Percentiles rank a stretch among this genome's conserved stretches.
These are phyloP conservation scores for Myathropa florea DNA, from an alignment of 2,888 invertebrate species.

Conservation along the genomic window DNA sequence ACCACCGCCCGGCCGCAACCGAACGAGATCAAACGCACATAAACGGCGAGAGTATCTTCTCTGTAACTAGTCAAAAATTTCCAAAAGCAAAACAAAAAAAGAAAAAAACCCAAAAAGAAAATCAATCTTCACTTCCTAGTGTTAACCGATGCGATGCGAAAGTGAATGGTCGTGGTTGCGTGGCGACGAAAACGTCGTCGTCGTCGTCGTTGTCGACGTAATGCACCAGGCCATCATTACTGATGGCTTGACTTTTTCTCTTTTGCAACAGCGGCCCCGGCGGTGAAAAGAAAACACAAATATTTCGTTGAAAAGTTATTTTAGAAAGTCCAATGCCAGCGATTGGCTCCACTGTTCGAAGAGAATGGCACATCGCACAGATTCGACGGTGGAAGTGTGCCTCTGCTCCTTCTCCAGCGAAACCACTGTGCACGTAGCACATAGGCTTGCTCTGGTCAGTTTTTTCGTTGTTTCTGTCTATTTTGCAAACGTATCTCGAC, in stretches of 20 bases:
- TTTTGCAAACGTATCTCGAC: constrained; percentile 18
- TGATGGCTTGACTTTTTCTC: constrained; percentile 35
- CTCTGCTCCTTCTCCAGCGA: background rate
- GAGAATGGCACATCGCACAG: constrained; percentile 42
- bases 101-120: constrained; percentile 56
- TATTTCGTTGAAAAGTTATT: constrained; percentile 63
- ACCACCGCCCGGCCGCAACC: background rate
- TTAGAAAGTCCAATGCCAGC: constrained; percentile 57
- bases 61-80: background rate
- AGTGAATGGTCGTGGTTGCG: constrained; percentile 67
- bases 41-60: background rate
- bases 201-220: background rate
- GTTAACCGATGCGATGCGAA: constrained; percentile 66
- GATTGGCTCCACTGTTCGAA: constrained; percentile 24
- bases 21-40: background rate
- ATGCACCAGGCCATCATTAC: constrained; percentile 58
- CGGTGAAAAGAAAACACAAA: constrained; percentile 64
- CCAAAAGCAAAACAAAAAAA: constrained; percentile 27
- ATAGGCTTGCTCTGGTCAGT: background rate
- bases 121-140: constrained; percentile 62
- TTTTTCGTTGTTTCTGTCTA: background rate
- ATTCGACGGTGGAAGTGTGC: background rate
- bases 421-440: background rate
- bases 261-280: constrained; percentile 46
- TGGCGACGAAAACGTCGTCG: constrained; percentile 21